Evolutionary conservation across 1,140 invertebrate genomes (phyloP), one percentile per base, ranked within the genome.

Genomic region (Tachypleus tridentatus): DNA sequence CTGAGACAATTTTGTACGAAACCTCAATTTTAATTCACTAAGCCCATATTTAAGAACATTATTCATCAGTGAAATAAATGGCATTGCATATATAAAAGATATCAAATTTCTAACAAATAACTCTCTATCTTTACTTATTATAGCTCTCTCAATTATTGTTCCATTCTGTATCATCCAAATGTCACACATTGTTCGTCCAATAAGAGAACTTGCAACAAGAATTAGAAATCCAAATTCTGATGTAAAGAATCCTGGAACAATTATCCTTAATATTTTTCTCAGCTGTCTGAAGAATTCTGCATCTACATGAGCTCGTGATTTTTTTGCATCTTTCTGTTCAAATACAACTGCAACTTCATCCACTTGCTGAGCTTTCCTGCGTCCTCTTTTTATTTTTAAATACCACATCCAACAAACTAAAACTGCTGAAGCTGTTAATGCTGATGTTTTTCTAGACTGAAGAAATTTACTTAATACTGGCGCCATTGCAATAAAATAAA

Each of bases 131-230:
- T 80, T 82, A 73, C 83, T 86, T 76, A 98, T 92, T 67, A 98
- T 97, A 1, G 93, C 86, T 78, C 93, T 72, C 83, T 98, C 95
- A 72, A 98, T 87, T 63, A 89, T 81, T 3, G 95, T 98, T 10
- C 87, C 87, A 77, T 91, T 91, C 71, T 91, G 87, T 69, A 99
- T 98, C 80, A 98, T 87, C 93, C 93, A 98, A 59, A 99, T 83
- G 80, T 99, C 96, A 75, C 93, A 97, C 49, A 95, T 81, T 0
- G 95, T 97, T 73, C 95, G 83, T 4, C 87, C 83, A 7, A 97
- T 80, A 6, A 99, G 79, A 49, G 90, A 85, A 6, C 76, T 71
- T 5, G 93, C 93, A 57, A 98, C 87, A 6, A 97, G 73, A 63
- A 29, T 47, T 60, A 56, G 5, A 49, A 8, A 60, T 64, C 60